Evolutionary conservation across 2,113 vertebrate genomes (phyloP), one percentile per base, ranked within the genome.

Genomic region (Hypocryptadius cinnamomeus): DNA sequence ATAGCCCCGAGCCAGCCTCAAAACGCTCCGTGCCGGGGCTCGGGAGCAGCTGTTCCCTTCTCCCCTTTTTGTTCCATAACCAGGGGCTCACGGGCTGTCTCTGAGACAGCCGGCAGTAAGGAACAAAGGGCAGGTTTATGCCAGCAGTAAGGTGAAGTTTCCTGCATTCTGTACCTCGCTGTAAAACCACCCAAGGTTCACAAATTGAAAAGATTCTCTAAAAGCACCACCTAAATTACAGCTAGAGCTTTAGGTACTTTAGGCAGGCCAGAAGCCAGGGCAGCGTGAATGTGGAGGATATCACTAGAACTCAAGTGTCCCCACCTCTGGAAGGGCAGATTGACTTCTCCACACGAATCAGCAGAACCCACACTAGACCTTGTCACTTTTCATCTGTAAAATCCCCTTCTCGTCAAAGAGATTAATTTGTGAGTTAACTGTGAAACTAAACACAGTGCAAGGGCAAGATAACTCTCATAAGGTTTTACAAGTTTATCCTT

Each of bases 31-130:
- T 23, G 68, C 7, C 1, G 2, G 14, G 13, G 7, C 25, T 20
- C 47, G 56, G 3, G 9, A 13, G 12, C 37, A 2, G 0, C 23
- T 4, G 30, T 0, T 22, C 16, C 11, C 4, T 51, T 51, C 30
- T 0, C 13, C 27, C 28, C 20, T 14, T 30, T 19, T 3, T 4
- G 5, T 23, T 28, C 2, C 17, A 7, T 11, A 6, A 9, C 8
- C 40, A 2, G 35, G 16, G 42, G 5, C 28, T 18, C 8, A 3
- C 0, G 8, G 44, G 3, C 37, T 16, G 1, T 3, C 31, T 2
- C 31, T 3, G 23, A n/a, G 20, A 9, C 57, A 3, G 0, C 27
- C 8, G 10, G 33, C 65, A 39, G 5, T 1, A 5, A 33, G 17
- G 3, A 19, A 8, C 33, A 14, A 21, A 27, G 40, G 64, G 68